phyloP scores from a whole-genome alignment of 2,797 vertebrate genomes.

The Mormyrops boulengeri region DNA sequence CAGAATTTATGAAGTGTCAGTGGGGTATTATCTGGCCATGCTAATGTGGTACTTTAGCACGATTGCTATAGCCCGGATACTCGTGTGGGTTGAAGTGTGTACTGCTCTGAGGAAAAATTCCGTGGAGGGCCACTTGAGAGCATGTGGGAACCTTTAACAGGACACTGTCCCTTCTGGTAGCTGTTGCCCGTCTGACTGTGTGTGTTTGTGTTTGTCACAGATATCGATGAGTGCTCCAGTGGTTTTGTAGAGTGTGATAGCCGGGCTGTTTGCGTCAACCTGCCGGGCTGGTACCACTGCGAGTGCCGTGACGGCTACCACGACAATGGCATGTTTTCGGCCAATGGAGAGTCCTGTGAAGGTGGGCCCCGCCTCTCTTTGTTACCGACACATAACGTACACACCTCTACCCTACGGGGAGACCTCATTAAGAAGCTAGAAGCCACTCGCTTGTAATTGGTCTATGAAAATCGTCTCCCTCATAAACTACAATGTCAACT shows the following conservation, averaged over 20 bases:
- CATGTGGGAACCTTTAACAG: background rate
- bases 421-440: background rate
- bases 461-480: background rate
- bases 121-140: background rate
- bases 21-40: background rate
- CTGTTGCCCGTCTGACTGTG: background rate
- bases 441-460: background rate
- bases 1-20: background rate
- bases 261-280: conserved; percentile 91
- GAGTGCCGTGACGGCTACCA: conserved; percentile 97
- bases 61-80: background rate
- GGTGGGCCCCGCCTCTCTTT: conserved; percentile 64
- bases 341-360: conserved; percentile 90
- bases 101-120: background rate
- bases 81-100: background rate
- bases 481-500: conserved; percentile 2
- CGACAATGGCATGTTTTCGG: conserved; percentile 94
- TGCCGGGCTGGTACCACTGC: conserved; percentile 98
- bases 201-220: conserved; percentile 49
- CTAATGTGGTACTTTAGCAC: background rate
- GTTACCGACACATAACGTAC: background rate
- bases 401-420: background rate
- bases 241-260: conserved; percentile 96
- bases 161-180: background rate
- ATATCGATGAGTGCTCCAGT: conserved; percentile 92